Base-by-base conservation (phyloP, 2,113 vertebrate species). In the Ictalurus punctatus region DNA sequence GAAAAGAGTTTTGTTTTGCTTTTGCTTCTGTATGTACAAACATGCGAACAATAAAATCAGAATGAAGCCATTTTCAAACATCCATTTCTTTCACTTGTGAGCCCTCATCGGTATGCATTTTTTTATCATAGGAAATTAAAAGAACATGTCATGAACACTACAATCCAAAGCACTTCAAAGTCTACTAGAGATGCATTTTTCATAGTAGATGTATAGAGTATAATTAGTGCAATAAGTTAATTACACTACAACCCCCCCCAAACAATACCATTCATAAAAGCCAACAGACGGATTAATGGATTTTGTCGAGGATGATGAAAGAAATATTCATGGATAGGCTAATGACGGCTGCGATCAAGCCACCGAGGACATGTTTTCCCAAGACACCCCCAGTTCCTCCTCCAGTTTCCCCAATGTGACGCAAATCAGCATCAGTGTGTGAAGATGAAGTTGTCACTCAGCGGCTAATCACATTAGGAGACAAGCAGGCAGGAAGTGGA, bases 321-420 rank as follows among this genome's bases (percentile, higher is more conserved):
- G n/a, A 82, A 82, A 21, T 21, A 19, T 30, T 58, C 48, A 48
- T 78, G 27, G 12, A 2, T 37, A 44, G 13, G 82, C 21, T 63
- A 16, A 61, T 37, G 23, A 52, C 13, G 4, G 40, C 27, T 56
- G 48, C 69, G 40, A 71, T 71, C 37, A 71, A n/a, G 23, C 25
- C 63, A 54, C 30, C 23, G 8, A 48, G 37, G 83, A 37, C 61
- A 54, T 73, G 44, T 30, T 73, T 54, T 34, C 61, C 40, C 37
- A 19, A 67, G 83, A 67, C 63, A 56, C 84, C 69, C 52, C 5
- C 84, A 74, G n/a, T 56, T 8, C n/a, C 69, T 34, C 84, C 67
- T 56, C 48, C 48, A 71, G 1, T 8, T 44, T 34, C 10, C 52
- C 69, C n/a, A 86, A 4, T 30, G 8, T 76, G 84, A 86, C 34